Evolutionary conservation across 2,113 vertebrate species (phyloP), one percentile per base, ranked within the genome.

Genomic region (Oceanodroma tethys): DNA sequence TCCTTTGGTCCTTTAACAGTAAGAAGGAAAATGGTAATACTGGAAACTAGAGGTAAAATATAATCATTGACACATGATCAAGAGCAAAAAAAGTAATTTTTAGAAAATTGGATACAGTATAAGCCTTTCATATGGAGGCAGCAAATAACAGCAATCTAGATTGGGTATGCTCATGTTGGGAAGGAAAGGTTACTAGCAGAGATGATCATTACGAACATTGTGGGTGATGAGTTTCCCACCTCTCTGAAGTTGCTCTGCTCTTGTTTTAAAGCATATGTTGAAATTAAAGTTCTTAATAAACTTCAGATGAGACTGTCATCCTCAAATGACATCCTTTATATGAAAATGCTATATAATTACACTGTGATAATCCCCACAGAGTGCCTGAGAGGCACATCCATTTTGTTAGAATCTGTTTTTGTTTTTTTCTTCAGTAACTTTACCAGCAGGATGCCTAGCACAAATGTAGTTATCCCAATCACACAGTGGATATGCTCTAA

Each of bases 131-230:
- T 2, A 10, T 5, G 25, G n/a, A 79, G 14, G 11, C n/a, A 76
- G 23, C 7, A 72, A 85, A 17, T 25, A 55, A 43, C 5, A 90
- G 38, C 42, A 63, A 19, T 19, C 10, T 32, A 52, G 14, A 9
- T 0, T 12, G 16, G 19, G 34, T 50, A 18, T 3, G 5, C 15
- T 14, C 29, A 26, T 3, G 0, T 11, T 62, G 66, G 48, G 32
- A 72, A 76, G 25, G 20, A 86, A 71, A 32, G 20, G 26, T 32
- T 72, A 30, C 34, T 15, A 60, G 21, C 5, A 48, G 14, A 86
- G 32, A 72, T 12, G 7, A 26, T 36, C 6, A 21, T 34, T 23
- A 16, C 4, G 22, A 65, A 73, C 60, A 66, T 7, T 2, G 0
- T 5, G 9, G 34, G 17, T 13, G 40, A 55, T 13, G 17, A 17